Base-by-base conservation (phyloP, 2,888 invertebrate species). In the Boloria selene region DNA sequence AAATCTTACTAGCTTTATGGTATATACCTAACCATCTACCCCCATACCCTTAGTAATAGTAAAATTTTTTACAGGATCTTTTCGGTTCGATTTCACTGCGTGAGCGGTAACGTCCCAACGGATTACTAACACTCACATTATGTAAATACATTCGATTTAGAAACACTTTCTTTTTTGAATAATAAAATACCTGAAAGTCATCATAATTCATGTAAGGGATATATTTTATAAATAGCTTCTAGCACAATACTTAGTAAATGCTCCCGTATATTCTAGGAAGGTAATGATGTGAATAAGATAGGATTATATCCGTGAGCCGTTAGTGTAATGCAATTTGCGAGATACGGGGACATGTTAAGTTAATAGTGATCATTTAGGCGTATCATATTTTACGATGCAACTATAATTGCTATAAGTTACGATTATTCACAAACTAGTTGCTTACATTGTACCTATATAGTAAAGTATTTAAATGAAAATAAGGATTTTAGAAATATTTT, bases 271-370 rank as follows among this genome's bases (percentile, higher is more conserved):
- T 38, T 49, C 59, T 47, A 49, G 49, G 13, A 14, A 49, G 59
- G 59, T 59, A 59, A 59, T 49, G 59, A 59, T 31, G 47, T 49
- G 59, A 49, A 49, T 59, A 38, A 49, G 59, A 59, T 59, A 59
- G 58, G 45, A 58, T 58, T 58, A 58, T 22, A 13, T 18, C 14
- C 17, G 17, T 45, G 16, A 38, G 49, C 59, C 26, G 59, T 49
- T 59, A 59, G 47, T 59, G 31, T 49, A 59, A 47, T 59, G 59
- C 59, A 49, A 59, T 59, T 59, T 49, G 49, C 26, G 47, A 59
- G 47, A 59, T 59, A 59, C 49, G 49, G 49, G 31, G 49, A 59
- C 31, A 45, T 22, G 22, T 22, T 45, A 22, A 22, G 44, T 49
- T 59, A 59, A 49, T 49, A 59, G 59, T 16, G 26, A 59, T 49